Percentiles rank a stretch among this genome's conserved stretches.
Conservation (phyloP, 2,888 invertebrate species). For the Diachrysia chrysitis region DNA sequence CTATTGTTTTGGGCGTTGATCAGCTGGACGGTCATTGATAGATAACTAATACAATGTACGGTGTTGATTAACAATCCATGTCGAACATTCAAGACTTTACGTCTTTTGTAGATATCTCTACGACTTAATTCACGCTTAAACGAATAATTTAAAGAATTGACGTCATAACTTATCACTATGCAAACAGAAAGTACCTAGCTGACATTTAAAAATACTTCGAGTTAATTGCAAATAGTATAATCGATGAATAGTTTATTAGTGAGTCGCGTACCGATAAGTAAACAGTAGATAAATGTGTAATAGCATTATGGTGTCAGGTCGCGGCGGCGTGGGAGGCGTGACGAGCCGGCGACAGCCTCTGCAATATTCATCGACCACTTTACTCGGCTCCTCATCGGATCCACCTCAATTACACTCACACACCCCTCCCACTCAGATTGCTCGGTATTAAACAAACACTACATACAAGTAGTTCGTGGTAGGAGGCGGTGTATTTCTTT, state of each 20-base stretch:
- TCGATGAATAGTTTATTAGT: slow-evolving; percentile 18
- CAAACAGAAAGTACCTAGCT: background rate
- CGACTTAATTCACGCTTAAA: background rate
- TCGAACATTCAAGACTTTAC: slow-evolving; percentile 16
- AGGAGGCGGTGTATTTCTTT: slow-evolving; percentile 27
- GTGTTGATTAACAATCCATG: slow-evolving; percentile 24
- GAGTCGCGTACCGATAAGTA: slow-evolving; percentile 33
- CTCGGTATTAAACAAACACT: slow-evolving; percentile 50
- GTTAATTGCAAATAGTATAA: slow-evolving; percentile 14
- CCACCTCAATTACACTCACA: slow-evolving; percentile 69
- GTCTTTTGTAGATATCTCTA: background rate
- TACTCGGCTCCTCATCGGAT: slow-evolving; percentile 69
- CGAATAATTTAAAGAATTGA: background rate
- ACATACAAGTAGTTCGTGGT: slow-evolving; percentile 36
- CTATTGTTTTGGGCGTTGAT: slow-evolving; percentile 25
- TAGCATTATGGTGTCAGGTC: slow-evolving; percentile 56
- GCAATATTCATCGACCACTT: slow-evolving; percentile 85
- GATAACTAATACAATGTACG: slow-evolving; percentile 13
- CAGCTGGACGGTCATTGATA: slow-evolving; percentile 32
- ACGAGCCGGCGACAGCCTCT: slow-evolving; percentile 73
- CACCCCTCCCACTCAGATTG: slow-evolving; percentile 56
- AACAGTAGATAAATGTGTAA: slow-evolving; percentile 40
- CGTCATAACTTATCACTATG: background rate
- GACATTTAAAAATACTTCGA: slow-evolving; percentile 12
- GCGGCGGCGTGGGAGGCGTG: slow-evolving; percentile 64